Conservation (phyloP, 1,140 invertebrate genomes). For the Coenobita brevimanus region DNA sequence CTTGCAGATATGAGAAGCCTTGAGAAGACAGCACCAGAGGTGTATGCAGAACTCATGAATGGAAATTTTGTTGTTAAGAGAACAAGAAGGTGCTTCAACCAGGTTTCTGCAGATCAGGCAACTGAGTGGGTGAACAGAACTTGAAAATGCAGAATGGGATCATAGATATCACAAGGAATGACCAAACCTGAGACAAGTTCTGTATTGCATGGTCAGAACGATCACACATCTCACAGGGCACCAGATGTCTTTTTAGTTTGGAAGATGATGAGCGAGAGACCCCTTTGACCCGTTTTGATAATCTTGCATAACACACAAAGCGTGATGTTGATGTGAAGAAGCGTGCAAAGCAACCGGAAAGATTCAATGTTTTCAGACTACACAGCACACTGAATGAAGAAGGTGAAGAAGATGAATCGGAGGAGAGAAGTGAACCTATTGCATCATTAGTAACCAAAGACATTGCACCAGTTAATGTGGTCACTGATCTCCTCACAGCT, state of each 20-base stretch:
- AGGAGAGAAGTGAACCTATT: constrained; percentile 14
- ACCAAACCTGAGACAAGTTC: constrained; percentile 26
- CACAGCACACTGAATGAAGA: constrained; percentile 18
- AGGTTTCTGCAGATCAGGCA: not conserved
- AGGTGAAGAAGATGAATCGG: too few relatives aligned
- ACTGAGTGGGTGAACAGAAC: not conserved
- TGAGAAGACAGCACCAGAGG: not conserved
- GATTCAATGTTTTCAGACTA: constrained; percentile 22
- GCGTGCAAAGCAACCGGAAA: too few relatives aligned
- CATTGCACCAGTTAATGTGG: too few relatives aligned
- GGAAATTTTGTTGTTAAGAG: not conserved
- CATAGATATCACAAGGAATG: constrained; percentile 23
- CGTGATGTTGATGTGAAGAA: not conserved
- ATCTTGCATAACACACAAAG: constrained; percentile 14
- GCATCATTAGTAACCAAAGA: too few relatives aligned
- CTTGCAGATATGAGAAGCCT: constrained; percentile 11
- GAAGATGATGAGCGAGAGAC: too few relatives aligned
- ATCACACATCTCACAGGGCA: too few relatives aligned
- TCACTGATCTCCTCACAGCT: too few relatives aligned
- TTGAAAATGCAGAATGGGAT: constrained; percentile 26
- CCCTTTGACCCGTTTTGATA: constrained; percentile 20
- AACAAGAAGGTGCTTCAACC: not conserved
- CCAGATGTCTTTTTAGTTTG: too few relatives aligned
- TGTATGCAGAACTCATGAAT: not conserved
- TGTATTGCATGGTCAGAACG: constrained; percentile 11